Percentiles rank a stretch among this genome's conserved stretches.
phyloP scores from a whole-genome alignment of 2,888 invertebrate species.

The Plagiodera versicolora region DNA sequence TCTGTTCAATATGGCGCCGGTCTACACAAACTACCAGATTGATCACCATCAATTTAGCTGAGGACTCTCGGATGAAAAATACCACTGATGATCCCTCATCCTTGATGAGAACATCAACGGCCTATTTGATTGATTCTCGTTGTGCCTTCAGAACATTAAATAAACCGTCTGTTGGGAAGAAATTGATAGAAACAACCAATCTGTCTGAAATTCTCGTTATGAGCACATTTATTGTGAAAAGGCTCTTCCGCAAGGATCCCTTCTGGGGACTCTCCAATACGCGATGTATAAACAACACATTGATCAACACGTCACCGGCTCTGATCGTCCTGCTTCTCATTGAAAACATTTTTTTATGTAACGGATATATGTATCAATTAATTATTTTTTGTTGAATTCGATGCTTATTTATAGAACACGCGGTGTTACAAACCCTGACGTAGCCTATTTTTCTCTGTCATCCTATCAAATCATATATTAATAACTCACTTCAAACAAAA shows the following conservation, averaged over 20 bases:
- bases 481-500: conserved; percentile 15
- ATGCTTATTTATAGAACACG: conserved; percentile 32
- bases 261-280: not conserved
- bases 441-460: conserved; percentile 1
- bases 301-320: too few relatives aligned
- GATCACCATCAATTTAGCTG: conserved; percentile 46
- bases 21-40: conserved; percentile 43
- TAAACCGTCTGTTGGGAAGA: not conserved
- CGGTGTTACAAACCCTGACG: not conserved
- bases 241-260: not conserved
- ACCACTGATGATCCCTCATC: conserved; percentile 36
- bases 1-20: conserved; percentile 28
- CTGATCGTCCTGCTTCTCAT: too few relatives aligned
- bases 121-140: conserved; percentile 48
- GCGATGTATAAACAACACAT: too few relatives aligned
- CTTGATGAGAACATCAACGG: conserved; percentile 44
- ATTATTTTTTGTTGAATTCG: conserved; percentile 39
- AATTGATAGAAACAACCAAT: not conserved
- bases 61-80: conserved; percentile 28
- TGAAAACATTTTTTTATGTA: not conserved
- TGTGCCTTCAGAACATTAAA: conserved; percentile 37
- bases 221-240: not conserved
- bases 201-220: too few relatives aligned
- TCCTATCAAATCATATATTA: conserved; percentile 13
- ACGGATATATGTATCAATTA: conserved; percentile 42